A percentile compares a stretch with the other conserved stretches of the same genome.
Evolutionary conservation across 2,113 vertebrate genomes (phyloP).

Genomic region (Neogale vison): DNA sequence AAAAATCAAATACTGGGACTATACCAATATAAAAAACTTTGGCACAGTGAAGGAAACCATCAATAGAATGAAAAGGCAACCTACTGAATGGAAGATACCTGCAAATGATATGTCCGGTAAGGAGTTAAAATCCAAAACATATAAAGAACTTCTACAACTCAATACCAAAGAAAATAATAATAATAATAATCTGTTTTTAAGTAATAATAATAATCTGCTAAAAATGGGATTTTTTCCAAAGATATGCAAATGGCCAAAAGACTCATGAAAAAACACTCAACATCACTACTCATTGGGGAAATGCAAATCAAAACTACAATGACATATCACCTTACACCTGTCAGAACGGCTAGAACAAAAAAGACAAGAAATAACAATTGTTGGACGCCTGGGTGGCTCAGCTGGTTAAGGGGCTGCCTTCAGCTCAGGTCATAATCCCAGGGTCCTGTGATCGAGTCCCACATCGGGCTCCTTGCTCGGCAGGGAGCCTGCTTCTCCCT

Average conservation of each 20-base stretch:
- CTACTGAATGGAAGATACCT: neutral
- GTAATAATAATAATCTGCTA: neutral
- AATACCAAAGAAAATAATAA: neutral
- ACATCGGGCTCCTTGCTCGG: no score
- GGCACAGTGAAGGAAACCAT: neutral
- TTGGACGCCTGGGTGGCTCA: neutral
- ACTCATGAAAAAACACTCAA: neutral
- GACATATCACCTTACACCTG: neutral
- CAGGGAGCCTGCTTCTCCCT: no score
- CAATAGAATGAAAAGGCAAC: neutral
- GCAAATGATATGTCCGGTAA: neutral
- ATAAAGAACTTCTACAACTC: neutral
- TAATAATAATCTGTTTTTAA: neutral
- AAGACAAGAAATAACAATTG: neutral
- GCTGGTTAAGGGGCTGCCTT: no score
- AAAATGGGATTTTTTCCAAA: neutral
- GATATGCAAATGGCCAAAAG: neutral
- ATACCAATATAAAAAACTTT: neutral
- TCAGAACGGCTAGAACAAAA: neutral
- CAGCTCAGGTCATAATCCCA: no score
- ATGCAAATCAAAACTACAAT: neutral
- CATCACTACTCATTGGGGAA: neutral
- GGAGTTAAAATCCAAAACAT: neutral
- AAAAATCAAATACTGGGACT: neutral
- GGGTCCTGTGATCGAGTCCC: no score